phyloP scores from a whole-genome alignment of 2,113 vertebrate genomes.

The Spea multiplicata region DNA sequence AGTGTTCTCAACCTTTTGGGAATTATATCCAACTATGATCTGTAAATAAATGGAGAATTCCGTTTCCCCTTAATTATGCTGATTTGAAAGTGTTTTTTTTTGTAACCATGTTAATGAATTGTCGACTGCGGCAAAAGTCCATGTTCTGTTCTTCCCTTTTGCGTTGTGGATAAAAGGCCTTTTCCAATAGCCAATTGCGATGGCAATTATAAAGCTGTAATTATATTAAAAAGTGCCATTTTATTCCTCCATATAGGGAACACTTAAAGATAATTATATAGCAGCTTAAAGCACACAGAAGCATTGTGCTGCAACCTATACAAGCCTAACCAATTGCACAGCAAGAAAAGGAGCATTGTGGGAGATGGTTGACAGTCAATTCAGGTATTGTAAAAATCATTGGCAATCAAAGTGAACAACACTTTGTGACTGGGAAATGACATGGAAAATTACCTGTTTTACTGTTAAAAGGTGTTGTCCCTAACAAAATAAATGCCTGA shows the following conservation, averaged over 20 bases:
- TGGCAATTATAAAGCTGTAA: slow-evolving; percentile 37
- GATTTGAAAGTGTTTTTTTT: not conserved
- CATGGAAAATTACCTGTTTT: slow-evolving; percentile 25
- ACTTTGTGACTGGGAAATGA: slow-evolving; percentile 7
- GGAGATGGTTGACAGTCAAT: slow-evolving; percentile 9
- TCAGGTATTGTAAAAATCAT: slow-evolving; percentile 18
- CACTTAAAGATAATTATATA: slow-evolving; percentile 46
- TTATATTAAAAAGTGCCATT: slow-evolving; percentile 41
- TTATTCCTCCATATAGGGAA: slow-evolving; percentile 30
- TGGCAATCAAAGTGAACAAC: slow-evolving; percentile 13
- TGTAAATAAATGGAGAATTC: too few relatives aligned
- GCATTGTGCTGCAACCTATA: slow-evolving; percentile 35
- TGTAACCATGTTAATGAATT: not conserved
- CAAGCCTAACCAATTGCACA: slow-evolving; percentile 28
- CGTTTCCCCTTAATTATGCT: too few relatives aligned
- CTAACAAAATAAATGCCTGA: slow-evolving; percentile 14
- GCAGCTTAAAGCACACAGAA: slow-evolving; percentile 27
- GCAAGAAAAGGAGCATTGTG: slow-evolving; percentile 25
- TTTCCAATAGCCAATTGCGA: slow-evolving; percentile 23
- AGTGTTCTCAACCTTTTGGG: too few relatives aligned
- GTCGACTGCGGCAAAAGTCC: not conserved
- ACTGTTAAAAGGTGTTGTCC: not conserved
- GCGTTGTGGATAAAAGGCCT: slow-evolving; percentile 9
- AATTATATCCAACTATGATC: too few relatives aligned
- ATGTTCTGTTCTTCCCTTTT: not conserved